These are phyloP conservation scores for Eubucco bourcierii DNA, from an alignment of 2,113 vertebrate species.

Conservation along the genomic window DNA sequence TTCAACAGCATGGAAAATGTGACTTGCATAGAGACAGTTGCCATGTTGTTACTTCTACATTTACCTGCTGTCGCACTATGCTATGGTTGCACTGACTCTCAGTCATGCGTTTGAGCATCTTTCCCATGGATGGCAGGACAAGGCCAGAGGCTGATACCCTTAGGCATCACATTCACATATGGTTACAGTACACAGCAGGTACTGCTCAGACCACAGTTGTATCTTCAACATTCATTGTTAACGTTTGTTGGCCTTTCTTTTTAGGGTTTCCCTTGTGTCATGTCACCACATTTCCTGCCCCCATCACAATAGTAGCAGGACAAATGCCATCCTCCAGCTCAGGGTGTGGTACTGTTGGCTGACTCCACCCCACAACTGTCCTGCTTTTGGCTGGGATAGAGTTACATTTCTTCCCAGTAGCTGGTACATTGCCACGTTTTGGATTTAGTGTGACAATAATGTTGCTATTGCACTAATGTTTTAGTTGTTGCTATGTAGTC, in stretches of 20 bases:
- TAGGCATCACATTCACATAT: rapidly evolving
- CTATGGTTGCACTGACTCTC: not conserved
- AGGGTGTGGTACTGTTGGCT: not conserved
- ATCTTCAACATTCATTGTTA: rapidly evolving
- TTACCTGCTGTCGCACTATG: not conserved
- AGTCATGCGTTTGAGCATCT: not conserved
- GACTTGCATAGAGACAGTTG: constrained; percentile 14
- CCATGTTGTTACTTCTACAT: not conserved
- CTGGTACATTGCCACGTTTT: not conserved
- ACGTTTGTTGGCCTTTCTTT: not conserved
- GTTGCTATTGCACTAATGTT: not conserved
- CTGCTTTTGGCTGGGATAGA: not conserved
- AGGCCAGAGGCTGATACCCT: not conserved
- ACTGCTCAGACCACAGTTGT: rapidly evolving
- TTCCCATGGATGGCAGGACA: not conserved
- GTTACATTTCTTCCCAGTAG: not conserved
- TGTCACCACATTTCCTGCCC: no score
- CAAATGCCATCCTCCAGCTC: not conserved
- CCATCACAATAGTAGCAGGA: rapidly evolving
- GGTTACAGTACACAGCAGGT: not conserved
- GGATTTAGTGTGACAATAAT: not conserved
- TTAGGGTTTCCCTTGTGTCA: not conserved
- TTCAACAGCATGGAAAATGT: constrained; percentile 42
- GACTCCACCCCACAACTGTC: not conserved
- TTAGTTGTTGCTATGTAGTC: not conserved